These are phyloP conservation scores for Zeus faber DNA, from an alignment of 2,113 vertebrate species.

Conservation along the genomic window DNA sequence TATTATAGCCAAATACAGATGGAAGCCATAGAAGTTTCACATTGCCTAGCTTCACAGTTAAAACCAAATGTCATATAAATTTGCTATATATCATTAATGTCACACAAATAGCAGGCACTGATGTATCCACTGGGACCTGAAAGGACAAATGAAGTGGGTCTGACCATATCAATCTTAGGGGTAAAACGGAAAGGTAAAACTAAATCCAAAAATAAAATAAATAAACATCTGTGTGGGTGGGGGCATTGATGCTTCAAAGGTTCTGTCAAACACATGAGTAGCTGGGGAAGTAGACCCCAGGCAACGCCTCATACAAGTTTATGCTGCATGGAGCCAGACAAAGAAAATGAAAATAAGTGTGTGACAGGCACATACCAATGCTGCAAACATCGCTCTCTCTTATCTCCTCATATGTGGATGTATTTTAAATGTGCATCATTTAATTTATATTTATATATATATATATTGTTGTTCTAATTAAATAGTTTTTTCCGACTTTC, in stretches of 20 bases:
- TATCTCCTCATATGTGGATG: neutral
- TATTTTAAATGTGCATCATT: neutral
- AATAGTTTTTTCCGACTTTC: too few species aligned
- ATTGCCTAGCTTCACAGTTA: too few species aligned
- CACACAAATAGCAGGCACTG: slow-evolving; percentile 19
- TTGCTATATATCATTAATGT: too few species aligned
- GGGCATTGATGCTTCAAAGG: slow-evolving; percentile 47
- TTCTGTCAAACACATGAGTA: slow-evolving; percentile 31
- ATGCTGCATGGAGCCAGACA: slow-evolving; percentile 36
- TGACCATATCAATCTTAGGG: slow-evolving; percentile 17
- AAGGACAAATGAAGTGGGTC: slow-evolving; percentile 12
- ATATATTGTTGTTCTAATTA: too few species aligned
- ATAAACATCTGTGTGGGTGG: slow-evolving; percentile 18
- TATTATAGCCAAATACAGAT: too few species aligned
- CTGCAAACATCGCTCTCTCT: slow-evolving; percentile 4
- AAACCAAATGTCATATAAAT: too few species aligned
- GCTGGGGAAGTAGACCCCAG: slow-evolving; percentile 23
- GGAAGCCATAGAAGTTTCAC: too few species aligned
- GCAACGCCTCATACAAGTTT: slow-evolving; percentile 31
- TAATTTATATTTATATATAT: too few species aligned
- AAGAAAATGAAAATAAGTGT: slow-evolving; percentile 28
- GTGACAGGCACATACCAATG: slow-evolving; percentile 15
- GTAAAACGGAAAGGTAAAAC: slow-evolving; percentile 23
- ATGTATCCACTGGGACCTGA: slow-evolving; percentile 47
- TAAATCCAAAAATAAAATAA: slow-evolving; percentile 9